Evolutionary conservation across 2,888 invertebrate genomes (phyloP), one percentile per base, ranked within the genome.

Genomic region (Hybos culiciformis): DNA sequence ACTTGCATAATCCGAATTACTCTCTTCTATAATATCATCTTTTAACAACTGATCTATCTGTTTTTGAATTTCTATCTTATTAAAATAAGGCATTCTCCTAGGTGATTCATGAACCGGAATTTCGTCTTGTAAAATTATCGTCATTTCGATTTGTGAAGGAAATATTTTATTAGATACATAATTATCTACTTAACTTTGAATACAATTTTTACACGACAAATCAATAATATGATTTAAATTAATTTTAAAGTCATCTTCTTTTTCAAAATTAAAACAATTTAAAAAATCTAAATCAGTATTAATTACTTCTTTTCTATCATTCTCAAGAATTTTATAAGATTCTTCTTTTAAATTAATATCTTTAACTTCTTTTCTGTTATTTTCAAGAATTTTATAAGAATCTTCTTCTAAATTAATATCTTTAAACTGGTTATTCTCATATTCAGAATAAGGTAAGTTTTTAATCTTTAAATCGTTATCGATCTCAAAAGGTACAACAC

Each of bases 1-100:
- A 11, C 45, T 37, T 15, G 45, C 41, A 39, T 43, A 41, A 17
- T 44, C 44, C 15, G 40, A 33, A 14, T 21, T 37, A 39, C 42
- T 45, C 33, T 29, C 32, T 19, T 19, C 37, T 23, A 43, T 43
- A 4, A 39, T 33, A 5, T 23, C 43, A 5, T 37, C 33, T 23
- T 39, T 38, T 38, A 43, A 32, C 43, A 38, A 43, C 21, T 29
- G 5, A 14, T 43, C 33, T 4, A 43, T 24, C 23, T 43, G 32
- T 32, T 15, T 4, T 4, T n/a, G 26, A 6, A 38, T 29, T 38
- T 38, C 38, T 18, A 38, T 4, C 11, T 38, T 38, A 14, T 38
- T 26, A 5, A 29, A 18, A 14, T 38, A 38, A 11, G 26, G 38
- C 11, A 38, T 14, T 5, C 26, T 38, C 19, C 26, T 26, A n/a